phyloP scores from a whole-genome alignment of 2,113 vertebrate genomes.

The Callipepla californica region DNA sequence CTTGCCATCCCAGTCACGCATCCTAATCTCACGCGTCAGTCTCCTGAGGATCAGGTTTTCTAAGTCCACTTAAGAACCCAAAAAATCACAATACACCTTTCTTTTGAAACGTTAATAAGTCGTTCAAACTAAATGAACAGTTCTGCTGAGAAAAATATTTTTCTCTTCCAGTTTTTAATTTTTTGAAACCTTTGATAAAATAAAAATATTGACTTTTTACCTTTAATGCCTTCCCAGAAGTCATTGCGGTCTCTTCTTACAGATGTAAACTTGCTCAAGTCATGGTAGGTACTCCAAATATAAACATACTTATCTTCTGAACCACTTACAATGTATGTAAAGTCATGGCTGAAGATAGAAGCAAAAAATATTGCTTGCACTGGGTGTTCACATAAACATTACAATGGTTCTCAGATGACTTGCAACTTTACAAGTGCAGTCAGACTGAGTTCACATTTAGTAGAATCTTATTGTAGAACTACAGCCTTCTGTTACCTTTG shows the following conservation, averaged over 20 bases:
- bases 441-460: background rate
- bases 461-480: background rate
- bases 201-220: conserved; percentile 66
- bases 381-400: background rate
- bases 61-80: background rate
- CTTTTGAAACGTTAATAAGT: background rate
- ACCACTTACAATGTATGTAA: conserved; percentile 96
- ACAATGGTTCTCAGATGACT: background rate
- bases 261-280: conserved; percentile 97
- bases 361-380: background rate
- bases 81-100: background rate
- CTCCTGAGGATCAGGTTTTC: background rate
- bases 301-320: conserved; percentile 98
- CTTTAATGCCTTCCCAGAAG: conserved; percentile 99
- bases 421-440: background rate
- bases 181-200: background rate
- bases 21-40: background rate
- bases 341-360: conserved; percentile 88
- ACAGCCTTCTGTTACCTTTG: background rate
- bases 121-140: background rate
- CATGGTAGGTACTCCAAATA: conserved; percentile 99
- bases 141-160: background rate
- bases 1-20: background rate
- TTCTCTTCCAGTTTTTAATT: background rate
- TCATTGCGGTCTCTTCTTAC: conserved; percentile 97